A percentile compares a stretch with the other conserved stretches of the same genome.
Conservation (phyloP, 2,113 vertebrate genomes). For the Vireo altiloquus region DNA sequence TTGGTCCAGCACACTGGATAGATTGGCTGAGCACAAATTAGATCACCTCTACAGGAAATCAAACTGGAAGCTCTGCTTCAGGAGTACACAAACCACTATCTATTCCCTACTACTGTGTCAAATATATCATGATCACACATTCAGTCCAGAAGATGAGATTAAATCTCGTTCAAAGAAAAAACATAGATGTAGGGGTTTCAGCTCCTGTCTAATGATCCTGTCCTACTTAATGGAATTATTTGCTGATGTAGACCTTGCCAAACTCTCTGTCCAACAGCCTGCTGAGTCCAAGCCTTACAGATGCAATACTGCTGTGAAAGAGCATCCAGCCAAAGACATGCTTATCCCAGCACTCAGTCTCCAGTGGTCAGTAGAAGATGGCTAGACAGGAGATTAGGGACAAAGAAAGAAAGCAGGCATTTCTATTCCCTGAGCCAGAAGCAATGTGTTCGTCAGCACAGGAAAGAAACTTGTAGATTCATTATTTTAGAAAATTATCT, state of each 20-base stretch:
- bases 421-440: background rate
- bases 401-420: background rate
- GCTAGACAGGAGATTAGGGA: background rate
- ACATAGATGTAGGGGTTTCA: background rate
- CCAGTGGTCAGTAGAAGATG: background rate
- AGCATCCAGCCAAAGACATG: background rate
- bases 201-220: background rate
- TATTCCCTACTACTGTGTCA: background rate
- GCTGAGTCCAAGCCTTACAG: rapidly evolving
- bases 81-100: background rate
- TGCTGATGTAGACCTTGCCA: background rate
- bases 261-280: background rate
- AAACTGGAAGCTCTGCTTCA: background rate
- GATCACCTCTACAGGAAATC: background rate
- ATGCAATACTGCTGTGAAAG: background rate
- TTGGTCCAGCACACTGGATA: background rate
- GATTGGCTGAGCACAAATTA: background rate
- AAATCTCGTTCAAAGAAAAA: background rate
- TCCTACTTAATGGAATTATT: background rate
- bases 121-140: background rate
- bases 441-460: background rate
- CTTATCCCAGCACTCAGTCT: background rate
- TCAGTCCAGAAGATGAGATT: background rate
- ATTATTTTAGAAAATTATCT: background rate
- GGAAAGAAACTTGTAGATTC: background rate